These are phyloP conservation scores for Caradrina clavipalpis DNA, from an alignment of 2,888 invertebrate genomes.

Conservation along the genomic window DNA sequence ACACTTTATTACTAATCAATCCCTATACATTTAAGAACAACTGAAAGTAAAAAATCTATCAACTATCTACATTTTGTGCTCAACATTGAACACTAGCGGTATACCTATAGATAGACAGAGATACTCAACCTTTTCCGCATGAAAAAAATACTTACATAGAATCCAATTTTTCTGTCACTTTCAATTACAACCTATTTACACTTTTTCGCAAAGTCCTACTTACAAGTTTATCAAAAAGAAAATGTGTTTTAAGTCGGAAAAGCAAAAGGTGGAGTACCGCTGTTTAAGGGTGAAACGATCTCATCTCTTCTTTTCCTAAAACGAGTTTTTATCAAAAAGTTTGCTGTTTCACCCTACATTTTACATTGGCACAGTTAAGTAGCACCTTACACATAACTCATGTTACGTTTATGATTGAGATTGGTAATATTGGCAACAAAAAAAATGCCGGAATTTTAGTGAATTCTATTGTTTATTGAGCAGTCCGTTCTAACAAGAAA, in stretches of 20 bases:
- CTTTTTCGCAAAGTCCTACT: not conserved
- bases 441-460: slow-evolving; percentile 9
- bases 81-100: slow-evolving; percentile 67
- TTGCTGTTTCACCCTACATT: slow-evolving; percentile 42
- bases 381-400: slow-evolving; percentile 71
- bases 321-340: not conserved
- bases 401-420: slow-evolving; percentile 15
- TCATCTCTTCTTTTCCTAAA: slow-evolving; percentile 15
- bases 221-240: not conserved
- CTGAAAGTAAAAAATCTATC: slow-evolving; percentile 58
- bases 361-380: slow-evolving; percentile 75
- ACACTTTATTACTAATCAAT: slow-evolving; percentile 43
- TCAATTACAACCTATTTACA: not conserved
- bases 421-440: slow-evolving; percentile 19
- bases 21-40: slow-evolving; percentile 40
- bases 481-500: slow-evolving; percentile 1
- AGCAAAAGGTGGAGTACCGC: slow-evolving; percentile 40
- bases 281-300: slow-evolving; percentile 28
- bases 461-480: slow-evolving; percentile 33
- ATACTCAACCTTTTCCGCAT: slow-evolving; percentile 45
- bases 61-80: slow-evolving; percentile 70
- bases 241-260: not conserved
- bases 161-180: not conserved
- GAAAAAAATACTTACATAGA: not conserved
- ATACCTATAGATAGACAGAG: slow-evolving; percentile 27